Evolutionary conservation across 2,797 vertebrate genomes (phyloP).

Genomic region (Propithecus perrieri): DNA sequence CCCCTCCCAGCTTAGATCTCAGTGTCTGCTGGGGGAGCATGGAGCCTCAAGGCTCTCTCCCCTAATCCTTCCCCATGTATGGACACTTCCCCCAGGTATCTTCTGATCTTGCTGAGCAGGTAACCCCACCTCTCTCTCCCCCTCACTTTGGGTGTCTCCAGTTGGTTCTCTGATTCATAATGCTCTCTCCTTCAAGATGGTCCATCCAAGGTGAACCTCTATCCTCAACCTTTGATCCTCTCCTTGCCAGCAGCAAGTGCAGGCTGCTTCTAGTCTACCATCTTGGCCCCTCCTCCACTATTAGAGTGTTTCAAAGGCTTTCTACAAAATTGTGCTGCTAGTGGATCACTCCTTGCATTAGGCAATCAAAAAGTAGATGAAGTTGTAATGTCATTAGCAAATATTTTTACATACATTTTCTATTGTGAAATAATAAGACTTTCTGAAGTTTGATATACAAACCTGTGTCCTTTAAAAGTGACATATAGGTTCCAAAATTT

Average conservation of each 20-base stretch:
- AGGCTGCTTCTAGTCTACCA: not conserved
- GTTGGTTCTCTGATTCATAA: no score
- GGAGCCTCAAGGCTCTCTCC: no score
- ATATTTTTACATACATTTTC: not conserved
- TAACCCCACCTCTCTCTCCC: no score
- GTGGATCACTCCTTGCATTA: not conserved
- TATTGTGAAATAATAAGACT: not conserved
- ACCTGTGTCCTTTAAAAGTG: not conserved
- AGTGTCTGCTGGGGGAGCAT: no score
- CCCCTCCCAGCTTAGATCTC: no score
- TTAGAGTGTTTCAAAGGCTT: not conserved
- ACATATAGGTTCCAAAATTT: not conserved
- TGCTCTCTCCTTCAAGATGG: no score
- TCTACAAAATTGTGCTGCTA: not conserved
- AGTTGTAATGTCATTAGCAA: not conserved
- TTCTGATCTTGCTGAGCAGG: no score
- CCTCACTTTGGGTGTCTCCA: no score
- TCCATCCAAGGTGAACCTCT: no score
- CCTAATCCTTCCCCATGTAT: no score
- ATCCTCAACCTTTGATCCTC: no score
- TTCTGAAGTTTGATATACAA: not conserved
- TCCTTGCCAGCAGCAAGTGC: not conserved
- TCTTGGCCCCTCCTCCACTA: not conserved
- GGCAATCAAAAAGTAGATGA: slow-evolving; percentile 21
- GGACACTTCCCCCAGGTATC: no score